Base-by-base conservation (phyloP, 1,140 invertebrate species). In the Spodoptera litura region DNA sequence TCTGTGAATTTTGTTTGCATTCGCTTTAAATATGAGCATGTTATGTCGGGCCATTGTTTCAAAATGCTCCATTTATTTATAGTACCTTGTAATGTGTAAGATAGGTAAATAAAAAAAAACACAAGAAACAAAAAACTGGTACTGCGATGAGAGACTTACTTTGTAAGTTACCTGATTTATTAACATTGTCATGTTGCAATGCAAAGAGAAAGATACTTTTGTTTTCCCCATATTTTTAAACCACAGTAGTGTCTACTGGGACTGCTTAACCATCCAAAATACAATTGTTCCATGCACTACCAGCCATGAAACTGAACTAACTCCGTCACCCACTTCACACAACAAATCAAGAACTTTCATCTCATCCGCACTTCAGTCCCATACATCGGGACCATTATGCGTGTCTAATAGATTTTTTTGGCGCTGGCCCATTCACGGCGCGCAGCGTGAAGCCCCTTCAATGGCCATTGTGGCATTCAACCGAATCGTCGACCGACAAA, bases 391-490 rank as follows among this genome's bases (percentile, higher is more conserved):
- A 80, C 87, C 86, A 92, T 93, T 94, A 92, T 92, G 88, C 92
- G 93, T 91, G 89, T 89, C 93, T 94, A 93, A 94, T 94, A 94
- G 89, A 91, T 94, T 94, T 94, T 94, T 94, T 93, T 87, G 85
- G 84, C 88, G 86, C 79, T 88, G 77, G 85, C 86, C 90, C 93
- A 94, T 94, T 94, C 93, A 94, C 87, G 75, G 80, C 82, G 84
- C 93, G 64, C 93, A 93, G 93, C 93, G 89, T 93, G 93, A 87
- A 87, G 87, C 82, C 90, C 85, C 88, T 85, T 93, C 85, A 93
- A 93, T 93, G 89, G 89, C 87, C 80, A 94, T 93, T 93, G 91
- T 93, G 86, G 87, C 86, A 84, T 87, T 87, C 83, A 88, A 85
- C 80, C 84, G 87, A 84, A 85, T 83, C 89, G 83, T 77, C 82